Base-by-base conservation (phyloP, 2,113 vertebrate species). In the Marmota monax region DNA sequence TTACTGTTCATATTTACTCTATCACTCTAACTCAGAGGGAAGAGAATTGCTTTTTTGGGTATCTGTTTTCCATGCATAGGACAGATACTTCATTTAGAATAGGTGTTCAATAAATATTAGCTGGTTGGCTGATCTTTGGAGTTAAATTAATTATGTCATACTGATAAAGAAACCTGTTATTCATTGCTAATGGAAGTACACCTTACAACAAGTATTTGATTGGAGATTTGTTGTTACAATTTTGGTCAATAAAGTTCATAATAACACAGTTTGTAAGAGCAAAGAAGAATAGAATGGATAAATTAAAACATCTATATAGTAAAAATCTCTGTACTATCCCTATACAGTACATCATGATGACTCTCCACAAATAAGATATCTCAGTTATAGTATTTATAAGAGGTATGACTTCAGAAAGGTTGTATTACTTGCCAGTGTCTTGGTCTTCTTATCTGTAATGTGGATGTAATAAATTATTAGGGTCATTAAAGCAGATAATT, bases 141-240 rank as follows among this genome's bases (percentile, higher is more conserved):
- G 77, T 72, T 82, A 67, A 56, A 61, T 45, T 67, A 87, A 67
- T 78, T 61, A 18, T 84, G 84, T 92, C 82, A 34, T 25, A 94
- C 20, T 39, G 10, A 80, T 48, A 27, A n/a, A 89, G 48, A 96
- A 73, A 45, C 69, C 5, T 86, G 12, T 65, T 90, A 53, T 18
- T 88, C 29, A 58, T 23, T 51, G 37, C 17, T 69, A 39, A 3
- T 61, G 13, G 34, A 16, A 84, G 7, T 83, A 18, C n/a, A 32
- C 82, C 72, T 61, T 39, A 65, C 16, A 58, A 39, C 16, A 42
- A 12, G 0, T 29, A 29, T 83, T 80, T 65, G 29, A 78, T 61
- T 51, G 51, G 6, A 29, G 6, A 32, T 84, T 74, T 87, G 1
- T 4, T 92, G 77, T 85, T 42, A 65, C 5, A 51, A 7, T 74